Conservation (phyloP, 1,140 invertebrate genomes). For the Ganaspis sp. region DNA sequence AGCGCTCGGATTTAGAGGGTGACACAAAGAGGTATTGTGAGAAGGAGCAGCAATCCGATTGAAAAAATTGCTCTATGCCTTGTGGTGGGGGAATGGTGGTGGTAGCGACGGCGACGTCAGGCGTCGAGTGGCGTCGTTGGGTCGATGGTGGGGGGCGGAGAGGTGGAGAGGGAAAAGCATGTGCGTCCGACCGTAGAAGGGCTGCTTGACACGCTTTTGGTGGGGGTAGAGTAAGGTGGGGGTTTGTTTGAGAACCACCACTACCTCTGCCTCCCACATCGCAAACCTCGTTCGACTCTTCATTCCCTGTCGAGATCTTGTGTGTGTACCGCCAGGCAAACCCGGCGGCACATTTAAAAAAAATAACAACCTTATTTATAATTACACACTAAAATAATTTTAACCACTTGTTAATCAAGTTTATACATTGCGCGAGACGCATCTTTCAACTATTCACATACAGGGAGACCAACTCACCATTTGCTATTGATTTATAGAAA, state of each 20-base stretch:
- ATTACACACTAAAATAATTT: neutral
- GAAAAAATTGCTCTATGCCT: neutral
- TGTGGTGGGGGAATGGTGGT: neutral
- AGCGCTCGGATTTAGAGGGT: neutral
- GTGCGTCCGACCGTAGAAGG: conserved; percentile 17
- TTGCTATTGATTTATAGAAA: neutral
- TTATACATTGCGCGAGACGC: neutral
- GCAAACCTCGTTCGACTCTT: conserved; percentile 55
- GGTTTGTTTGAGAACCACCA: conserved; percentile 29
- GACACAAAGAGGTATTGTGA: neutral
- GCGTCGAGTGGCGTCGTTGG: neutral
- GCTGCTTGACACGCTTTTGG: neutral
- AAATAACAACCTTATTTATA: neutral
- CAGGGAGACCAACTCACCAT: neutral
- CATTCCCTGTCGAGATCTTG: conserved; percentile 60
- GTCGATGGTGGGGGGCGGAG: neutral
- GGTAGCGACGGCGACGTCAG: conserved; percentile 4
- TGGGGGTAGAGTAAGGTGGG: neutral
- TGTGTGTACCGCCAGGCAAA: neutral
- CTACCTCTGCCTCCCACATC: conserved; percentile 38
- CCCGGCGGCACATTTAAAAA: neutral
- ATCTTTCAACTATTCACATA: neutral
- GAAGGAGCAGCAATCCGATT: conserved; percentile 26
- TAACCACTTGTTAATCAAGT: no score
- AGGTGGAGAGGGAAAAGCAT: neutral